These are phyloP conservation scores for Thera obeliscata DNA, from an alignment of 2,888 invertebrate genomes.

Conservation along the genomic window DNA sequence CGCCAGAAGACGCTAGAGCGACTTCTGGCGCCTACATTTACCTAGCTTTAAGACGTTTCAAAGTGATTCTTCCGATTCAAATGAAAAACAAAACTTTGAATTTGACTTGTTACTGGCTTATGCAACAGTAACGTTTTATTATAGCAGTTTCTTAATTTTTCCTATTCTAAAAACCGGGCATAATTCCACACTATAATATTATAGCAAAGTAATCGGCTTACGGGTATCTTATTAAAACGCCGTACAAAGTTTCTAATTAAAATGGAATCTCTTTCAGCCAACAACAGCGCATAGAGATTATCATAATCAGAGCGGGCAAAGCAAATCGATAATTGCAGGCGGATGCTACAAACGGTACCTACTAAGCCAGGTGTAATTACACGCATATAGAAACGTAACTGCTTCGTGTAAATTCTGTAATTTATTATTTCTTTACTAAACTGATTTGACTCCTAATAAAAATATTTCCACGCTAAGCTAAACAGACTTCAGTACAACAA, in stretches of 20 bases:
- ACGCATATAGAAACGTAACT: conserved; percentile 9
- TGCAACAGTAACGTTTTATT: no score
- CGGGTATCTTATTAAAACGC: conserved; percentile 33
- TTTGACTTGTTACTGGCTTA: no score
- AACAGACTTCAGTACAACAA: no score
- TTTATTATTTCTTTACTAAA: no score
- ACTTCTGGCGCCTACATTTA: no score
- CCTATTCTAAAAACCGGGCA: background rate
- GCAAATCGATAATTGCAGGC: conserved; percentile 36
- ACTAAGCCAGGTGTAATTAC: background rate
- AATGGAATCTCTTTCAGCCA: conserved; percentile 40
- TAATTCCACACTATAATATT: conserved; percentile 9
- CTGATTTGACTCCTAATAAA: no score
- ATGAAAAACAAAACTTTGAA: no score
- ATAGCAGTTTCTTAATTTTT: no score
- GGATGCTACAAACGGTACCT: conserved; percentile 7
- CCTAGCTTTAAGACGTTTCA: no score
- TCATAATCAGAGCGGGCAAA: conserved; percentile 34
- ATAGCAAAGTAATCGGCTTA: conserved; percentile 31
- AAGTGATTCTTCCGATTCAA: no score
- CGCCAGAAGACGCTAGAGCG: no score
- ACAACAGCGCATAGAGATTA: conserved; percentile 41
- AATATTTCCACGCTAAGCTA: no score
- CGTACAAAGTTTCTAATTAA: conserved; percentile 35
- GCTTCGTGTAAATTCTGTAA: background rate